Evolutionary conservation across 2,888 invertebrate species (phyloP), one percentile per base, ranked within the genome.

Genomic region (Apamea anceps): DNA sequence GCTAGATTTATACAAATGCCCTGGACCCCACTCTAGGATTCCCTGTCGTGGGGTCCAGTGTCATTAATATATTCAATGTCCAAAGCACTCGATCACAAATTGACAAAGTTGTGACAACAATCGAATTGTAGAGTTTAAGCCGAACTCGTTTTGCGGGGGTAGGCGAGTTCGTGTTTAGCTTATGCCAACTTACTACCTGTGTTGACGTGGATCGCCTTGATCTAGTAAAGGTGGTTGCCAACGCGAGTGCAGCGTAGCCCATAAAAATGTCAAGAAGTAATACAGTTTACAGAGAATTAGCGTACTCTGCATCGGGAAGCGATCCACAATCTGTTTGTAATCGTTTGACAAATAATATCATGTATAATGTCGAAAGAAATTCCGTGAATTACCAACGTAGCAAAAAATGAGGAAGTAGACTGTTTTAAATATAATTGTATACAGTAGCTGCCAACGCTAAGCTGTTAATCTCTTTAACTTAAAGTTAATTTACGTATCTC

Each of bases 131-230:
- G 72, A 72, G 37, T 79, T 81, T 75, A 70, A 79, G 42, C 85
- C 54, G 68, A 81, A 78, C 81, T 85, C n/a, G 85, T 81, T 79
- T 54, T 77, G 88, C 83, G 80, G 77, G 82, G 82, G 87, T 80
- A 84, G 80, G 79, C 75, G 42, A 75, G 79, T 83, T 85, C 72
- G 73, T 77, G 76, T 85, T 85, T 80, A 79, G 82, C 76, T 67
- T 75, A 81, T 73, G 57, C 74, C 65, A 82, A 81, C 77, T 83
- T 85, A 87, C 80, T 85, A 83, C 82, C 82, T 82, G 75, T 84
- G 66, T 78, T 77, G 70, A 75, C 86, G 89, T 87, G 78, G 92
- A 79, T 93, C 82, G 82, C 93, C 93, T 93, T 93, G 93, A 92
- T 93, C 93, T 91, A 92, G 89, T 93, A 89, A 90, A 83, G 86